Percentiles rank a stretch among this genome's conserved stretches.
Conservation (phyloP, 1,140 invertebrate genomes). For the Scaptodrosophila lebanonensis region DNA sequence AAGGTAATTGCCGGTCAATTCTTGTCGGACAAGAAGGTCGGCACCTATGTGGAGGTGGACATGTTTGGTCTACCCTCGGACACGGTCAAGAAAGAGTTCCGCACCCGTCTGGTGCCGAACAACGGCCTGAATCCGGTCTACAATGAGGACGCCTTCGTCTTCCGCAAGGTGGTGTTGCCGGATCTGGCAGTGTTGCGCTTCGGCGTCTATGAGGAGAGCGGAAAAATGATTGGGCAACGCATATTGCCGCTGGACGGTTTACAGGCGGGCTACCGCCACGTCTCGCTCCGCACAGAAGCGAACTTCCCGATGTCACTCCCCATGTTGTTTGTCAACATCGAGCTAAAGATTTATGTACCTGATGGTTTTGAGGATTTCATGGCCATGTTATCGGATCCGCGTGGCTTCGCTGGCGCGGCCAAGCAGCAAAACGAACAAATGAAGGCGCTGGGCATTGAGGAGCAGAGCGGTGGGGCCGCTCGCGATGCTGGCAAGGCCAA, state of each 20-base stretch:
- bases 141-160: constrained; percentile 98
- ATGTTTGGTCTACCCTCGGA: constrained; percentile 99
- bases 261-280: constrained; percentile 98
- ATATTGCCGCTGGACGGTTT: constrained; percentile 98
- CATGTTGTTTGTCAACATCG: constrained; percentile 99
- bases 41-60: constrained; percentile 99
- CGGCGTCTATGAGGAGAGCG: constrained; percentile 99
- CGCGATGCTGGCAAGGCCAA: constrained; percentile 78
- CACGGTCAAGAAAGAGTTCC: constrained; percentile 98
- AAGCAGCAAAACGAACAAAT: constrained; percentile 92
- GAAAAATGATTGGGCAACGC: constrained; percentile 96
- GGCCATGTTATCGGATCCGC: constrained; percentile 96
- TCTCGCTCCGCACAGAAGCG: constrained; percentile 97
- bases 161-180: constrained; percentile 98
- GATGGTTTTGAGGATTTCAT: constrained; percentile 99
- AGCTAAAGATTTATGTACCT: constrained; percentile 99
- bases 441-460: constrained; percentile 95
- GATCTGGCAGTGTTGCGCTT: constrained; percentile 98
- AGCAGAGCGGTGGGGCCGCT: constrained; percentile 80
- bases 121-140: constrained; percentile 99
- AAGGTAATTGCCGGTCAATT: constrained; percentile 99
- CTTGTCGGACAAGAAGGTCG: constrained; percentile 98
- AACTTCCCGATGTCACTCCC: constrained; percentile 99
- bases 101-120: constrained; percentile 95
- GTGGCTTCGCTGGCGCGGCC: constrained; percentile 93